Conservation (phyloP, 2,797 vertebrate species). For the Lemur catta region DNA sequence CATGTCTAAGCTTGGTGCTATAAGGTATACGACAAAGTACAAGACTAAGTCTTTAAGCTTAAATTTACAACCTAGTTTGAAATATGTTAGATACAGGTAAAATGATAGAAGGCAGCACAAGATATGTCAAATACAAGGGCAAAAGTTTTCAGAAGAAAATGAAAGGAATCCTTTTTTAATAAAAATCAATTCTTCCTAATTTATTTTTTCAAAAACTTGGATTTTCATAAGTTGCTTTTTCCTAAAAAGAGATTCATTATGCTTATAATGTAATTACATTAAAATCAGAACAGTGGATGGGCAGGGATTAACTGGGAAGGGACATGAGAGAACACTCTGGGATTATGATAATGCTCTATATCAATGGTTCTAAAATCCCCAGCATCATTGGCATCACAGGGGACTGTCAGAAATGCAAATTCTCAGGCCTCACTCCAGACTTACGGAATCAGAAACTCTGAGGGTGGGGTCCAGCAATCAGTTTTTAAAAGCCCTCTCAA, state of each 20-base stretch:
- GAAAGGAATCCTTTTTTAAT: not conserved
- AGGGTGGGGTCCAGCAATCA: not conserved
- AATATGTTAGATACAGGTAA: not conserved
- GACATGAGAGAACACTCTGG: not conserved
- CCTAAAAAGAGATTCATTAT: not conserved
- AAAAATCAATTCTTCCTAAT: slow-evolving; percentile 13
- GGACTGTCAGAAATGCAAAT: not conserved
- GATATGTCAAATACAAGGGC: not conserved
- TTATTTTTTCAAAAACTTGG: not conserved
- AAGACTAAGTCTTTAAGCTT: not conserved
- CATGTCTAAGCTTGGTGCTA: not conserved
- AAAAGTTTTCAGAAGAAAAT: not conserved
- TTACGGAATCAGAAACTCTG: not conserved
- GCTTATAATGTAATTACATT: slow-evolving; percentile 3
- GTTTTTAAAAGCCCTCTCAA: not conserved
- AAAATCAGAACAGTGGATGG: not conserved
- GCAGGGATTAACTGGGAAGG: not conserved
- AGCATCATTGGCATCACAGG: not conserved
- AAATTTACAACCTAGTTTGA: not conserved
- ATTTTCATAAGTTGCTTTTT: not conserved
- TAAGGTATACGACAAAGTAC: not conserved
- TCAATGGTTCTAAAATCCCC: not conserved
- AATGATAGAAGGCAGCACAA: not conserved
- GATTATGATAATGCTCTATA: not conserved
- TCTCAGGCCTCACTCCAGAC: not conserved